Percentiles rank a stretch among this genome's conserved stretches.
phyloP scores from a whole-genome alignment of 1,140 invertebrate genomes.

The Cryptotermes secundus region DNA sequence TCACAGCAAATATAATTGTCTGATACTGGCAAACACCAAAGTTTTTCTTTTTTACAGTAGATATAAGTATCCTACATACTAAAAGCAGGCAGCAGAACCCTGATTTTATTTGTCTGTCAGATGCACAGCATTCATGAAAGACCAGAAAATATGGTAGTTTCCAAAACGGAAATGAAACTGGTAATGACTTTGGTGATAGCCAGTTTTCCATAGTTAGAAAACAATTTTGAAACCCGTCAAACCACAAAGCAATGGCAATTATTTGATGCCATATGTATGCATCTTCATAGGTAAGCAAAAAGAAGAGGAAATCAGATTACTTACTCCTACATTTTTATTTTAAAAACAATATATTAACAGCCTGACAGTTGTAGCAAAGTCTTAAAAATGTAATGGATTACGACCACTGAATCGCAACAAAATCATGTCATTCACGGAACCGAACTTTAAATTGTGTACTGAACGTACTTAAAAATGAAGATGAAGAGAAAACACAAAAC shows the following conservation, averaged over 20 bases:
- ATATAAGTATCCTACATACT: conserved; percentile 23
- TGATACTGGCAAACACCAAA: conserved; percentile 36
- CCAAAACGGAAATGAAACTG: background rate
- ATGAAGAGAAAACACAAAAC: background rate
- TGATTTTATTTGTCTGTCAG: conserved; percentile 26
- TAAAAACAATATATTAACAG: conserved; percentile 16
- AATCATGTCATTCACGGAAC: background rate
- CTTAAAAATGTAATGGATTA: background rate
- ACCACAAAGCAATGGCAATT: background rate
- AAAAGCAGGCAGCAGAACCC: conserved; percentile 30
- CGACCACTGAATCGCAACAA: background rate
- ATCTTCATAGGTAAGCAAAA: background rate
- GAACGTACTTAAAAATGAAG: background rate
- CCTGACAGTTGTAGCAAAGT: background rate
- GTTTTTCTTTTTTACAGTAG: conserved; percentile 24
- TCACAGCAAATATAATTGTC: conserved; percentile 21
- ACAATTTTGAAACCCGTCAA: background rate
- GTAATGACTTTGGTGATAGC: background rate
- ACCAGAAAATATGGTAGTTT: background rate
- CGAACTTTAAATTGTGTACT: background rate
- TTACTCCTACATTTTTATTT: background rate
- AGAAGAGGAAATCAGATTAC: background rate
- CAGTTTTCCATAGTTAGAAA: background rate
- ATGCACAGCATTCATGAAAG: conserved; percentile 20
- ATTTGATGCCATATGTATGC: background rate